Evolutionary conservation across 1,140 invertebrate genomes (phyloP), one percentile per base, ranked within the genome.

Genomic region (Ectropis grisescens): DNA sequence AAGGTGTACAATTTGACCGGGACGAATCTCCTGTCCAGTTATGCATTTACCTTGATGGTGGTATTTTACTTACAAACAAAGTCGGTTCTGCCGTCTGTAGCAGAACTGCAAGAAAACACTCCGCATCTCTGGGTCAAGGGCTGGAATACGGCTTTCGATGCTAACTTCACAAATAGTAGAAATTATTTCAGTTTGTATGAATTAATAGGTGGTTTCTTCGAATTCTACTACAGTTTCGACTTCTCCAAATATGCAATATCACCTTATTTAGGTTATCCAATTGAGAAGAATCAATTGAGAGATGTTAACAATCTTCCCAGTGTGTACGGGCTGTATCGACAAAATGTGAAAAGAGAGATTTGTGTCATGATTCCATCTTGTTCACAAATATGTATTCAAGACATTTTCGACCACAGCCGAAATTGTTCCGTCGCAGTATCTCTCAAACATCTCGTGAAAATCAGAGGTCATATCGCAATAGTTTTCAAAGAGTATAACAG

Each of bases 151-250:
- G 52, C 46, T 8, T 69, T 59, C 12, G 13, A 34, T 6, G 19
- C 37, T 29, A 28, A 29, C 0, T 0, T 9, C 1, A 19, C 44
- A 7, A 4, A 22, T 0, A 54, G 22, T 10, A 15, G 24, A 6
- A 58, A 54, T 29, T 35, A 38, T 6, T 29, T 52, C 5, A 39
- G 40, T 29, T 47, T 86, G 8, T 61, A 80, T 37, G 37, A 85
- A 32, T 38, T 89, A 10, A 39, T 89, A 1, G 41, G 57, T 8
- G 84, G 84, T 11, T 90, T 90, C 58, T 89, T 89, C 41, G 37
- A 68, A 9, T 89, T 84, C 57, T 89, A 87, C 42, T 49, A 54
- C 0, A 46, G 59, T 22, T 88, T 87, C 42, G 47, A 84, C 13
- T 88, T 84, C 41, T 46, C 68, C 1, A 41, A 70, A 1, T 62